Evolutionary conservation across 2,888 invertebrate species (phyloP), one percentile per base, ranked within the genome.

Genomic region (Drosophila merina): DNA sequence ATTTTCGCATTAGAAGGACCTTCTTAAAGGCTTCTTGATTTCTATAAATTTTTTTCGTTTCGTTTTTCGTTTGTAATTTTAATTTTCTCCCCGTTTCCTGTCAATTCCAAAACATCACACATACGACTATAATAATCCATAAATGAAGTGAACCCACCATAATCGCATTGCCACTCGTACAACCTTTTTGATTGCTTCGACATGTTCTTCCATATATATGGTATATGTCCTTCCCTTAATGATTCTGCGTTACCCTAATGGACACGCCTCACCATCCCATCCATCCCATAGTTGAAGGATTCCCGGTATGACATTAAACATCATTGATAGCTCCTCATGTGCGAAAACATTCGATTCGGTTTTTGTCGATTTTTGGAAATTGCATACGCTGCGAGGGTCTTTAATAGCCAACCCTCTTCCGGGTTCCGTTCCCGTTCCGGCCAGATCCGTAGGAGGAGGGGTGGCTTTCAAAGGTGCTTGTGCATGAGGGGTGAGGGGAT

Each of bases 311-410:
- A 47, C 68, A 68, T 64, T 47, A 68, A 68, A 68, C 68, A 68
- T 64, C 64, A 64, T 64, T 64, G 64, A 64, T 64, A 38, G 64
- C 45, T 68, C 38, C 20, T 68, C 68, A 64, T 64, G 64, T 64
- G 64, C 64, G n/a, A 44, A 64, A 55, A 56, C 38, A 64, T 55
- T 55, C 64, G 47, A 68, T 48, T 66, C 44, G 44, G 47, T 44
- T 45, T 36, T 66, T 55, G 36, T 36, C 31, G 62, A 68, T 56
- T 56, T 68, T 56, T 68, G 33, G 47, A 68, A 48, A 68, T 68
- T 66, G 68, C 68, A 67, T 8, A 57, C 69, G 10, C 48, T 12
- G 45, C 45, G 49, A 57, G 67, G 49, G 20, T 57, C 30, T 36
- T 67, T 56, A 57, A 42, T 57, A 28, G 70, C 48, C 66, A 66